phyloP scores from a whole-genome alignment of 2,797 vertebrate genomes.

The Semotilus atromaculatus region DNA sequence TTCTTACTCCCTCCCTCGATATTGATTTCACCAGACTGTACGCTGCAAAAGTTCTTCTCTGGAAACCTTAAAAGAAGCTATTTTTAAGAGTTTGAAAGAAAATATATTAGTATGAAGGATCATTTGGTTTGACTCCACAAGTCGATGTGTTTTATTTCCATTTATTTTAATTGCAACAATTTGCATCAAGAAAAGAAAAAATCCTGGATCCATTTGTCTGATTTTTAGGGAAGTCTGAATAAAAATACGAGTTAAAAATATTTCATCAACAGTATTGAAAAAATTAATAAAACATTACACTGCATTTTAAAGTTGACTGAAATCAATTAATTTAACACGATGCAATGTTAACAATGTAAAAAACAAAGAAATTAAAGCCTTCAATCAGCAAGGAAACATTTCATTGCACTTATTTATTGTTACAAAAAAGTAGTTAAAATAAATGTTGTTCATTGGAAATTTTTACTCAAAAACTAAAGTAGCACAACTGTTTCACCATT shows the following conservation, averaged over 20 bases:
- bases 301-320: not conserved
- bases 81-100: not conserved
- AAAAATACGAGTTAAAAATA: not conserved
- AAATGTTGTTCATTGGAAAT: not conserved
- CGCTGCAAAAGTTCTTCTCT: slow-evolving; percentile 6
- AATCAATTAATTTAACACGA: not conserved
- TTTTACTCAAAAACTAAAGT: not conserved
- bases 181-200: not conserved
- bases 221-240: not conserved
- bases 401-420: no score
- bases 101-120: not conserved
- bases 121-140: not conserved
- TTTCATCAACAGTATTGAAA: not conserved
- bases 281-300: not conserved
- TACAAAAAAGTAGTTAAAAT: not conserved
- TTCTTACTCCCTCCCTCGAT: slow-evolving; percentile 43
- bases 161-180: not conserved
- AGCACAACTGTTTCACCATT: no score
- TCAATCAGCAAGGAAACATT: not conserved
- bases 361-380: not conserved
- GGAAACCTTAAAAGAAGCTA: slow-evolving; percentile 25
- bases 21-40: slow-evolving; percentile 39
- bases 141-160: not conserved
- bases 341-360: not conserved
- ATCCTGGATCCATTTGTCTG: not conserved